Percentiles rank a stretch among this genome's conserved stretches.
phyloP scores from a whole-genome alignment of 2,888 invertebrate genomes.

The Drosophila meridionalis region DNA sequence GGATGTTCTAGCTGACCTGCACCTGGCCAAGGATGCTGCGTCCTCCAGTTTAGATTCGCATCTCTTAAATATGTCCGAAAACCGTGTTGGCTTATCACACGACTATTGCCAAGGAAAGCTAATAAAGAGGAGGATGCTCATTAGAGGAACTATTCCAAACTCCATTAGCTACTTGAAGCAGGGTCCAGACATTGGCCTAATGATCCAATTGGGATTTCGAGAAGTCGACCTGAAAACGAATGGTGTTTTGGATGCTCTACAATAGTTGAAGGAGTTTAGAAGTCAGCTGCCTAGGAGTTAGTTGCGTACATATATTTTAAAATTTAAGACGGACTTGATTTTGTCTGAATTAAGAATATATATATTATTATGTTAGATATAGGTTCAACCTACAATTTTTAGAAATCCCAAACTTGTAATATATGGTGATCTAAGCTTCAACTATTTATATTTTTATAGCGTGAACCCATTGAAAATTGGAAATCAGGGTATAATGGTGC shows the following conservation, averaged over 20 bases:
- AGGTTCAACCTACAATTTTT: neutral
- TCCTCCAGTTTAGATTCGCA: neutral
- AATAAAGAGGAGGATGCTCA: neutral
- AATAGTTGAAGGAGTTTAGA: neutral
- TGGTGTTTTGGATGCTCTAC: neutral
- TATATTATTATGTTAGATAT: no score
- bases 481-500: no score
- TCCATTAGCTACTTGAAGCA: neutral
- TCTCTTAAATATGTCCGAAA: neutral
- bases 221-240: neutral
- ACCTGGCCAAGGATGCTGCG: neutral
- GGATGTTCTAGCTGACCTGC: conserved; percentile 23
- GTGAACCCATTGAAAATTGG: no score
- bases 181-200: no score
- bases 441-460: neutral
- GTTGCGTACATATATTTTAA: no score
- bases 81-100: neutral
- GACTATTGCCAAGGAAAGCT: neutral
- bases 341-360: no score
- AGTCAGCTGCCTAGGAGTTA: neutral
- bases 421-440: no score
- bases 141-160: neutral
- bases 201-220: neutral
- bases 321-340: no score
- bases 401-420: no score